These are phyloP conservation scores for Autographa pulchrina DNA, from an alignment of 2,888 invertebrate genomes.

Conservation along the genomic window DNA sequence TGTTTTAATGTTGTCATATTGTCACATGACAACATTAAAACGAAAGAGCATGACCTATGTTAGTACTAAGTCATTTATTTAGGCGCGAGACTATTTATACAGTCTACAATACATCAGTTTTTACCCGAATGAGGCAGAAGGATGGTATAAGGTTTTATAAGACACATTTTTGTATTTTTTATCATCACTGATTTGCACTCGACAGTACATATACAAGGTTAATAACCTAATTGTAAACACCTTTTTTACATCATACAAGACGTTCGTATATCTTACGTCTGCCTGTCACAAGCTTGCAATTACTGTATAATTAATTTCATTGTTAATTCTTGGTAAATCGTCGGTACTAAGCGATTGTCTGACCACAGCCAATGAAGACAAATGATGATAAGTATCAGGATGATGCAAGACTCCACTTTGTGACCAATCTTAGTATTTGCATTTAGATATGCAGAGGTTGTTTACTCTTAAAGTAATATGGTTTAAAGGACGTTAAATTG, in stretches of 20 bases:
- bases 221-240: slow-evolving; percentile 53
- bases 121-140: not conserved
- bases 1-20: slow-evolving; percentile 13
- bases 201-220: slow-evolving; percentile 22
- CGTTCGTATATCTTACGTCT: slow-evolving; percentile 28
- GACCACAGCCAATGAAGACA: slow-evolving; percentile 59
- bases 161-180: not conserved
- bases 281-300: slow-evolving; percentile 37
- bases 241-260: slow-evolving; percentile 28
- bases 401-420: slow-evolving; percentile 51
- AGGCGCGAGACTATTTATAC: slow-evolving; percentile 20
- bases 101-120: not conserved
- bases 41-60: slow-evolving; percentile 27
- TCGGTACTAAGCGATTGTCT: slow-evolving; percentile 45
- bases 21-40: slow-evolving; percentile 30
- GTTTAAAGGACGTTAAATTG: slow-evolving; percentile 4
- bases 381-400: slow-evolving; percentile 55
- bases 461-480: slow-evolving; percentile 1
- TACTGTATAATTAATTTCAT: slow-evolving; percentile 39
- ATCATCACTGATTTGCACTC: not conserved
- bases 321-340: slow-evolving; percentile 49
- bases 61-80: slow-evolving; percentile 29
- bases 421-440: slow-evolving; percentile 25
- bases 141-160: not conserved
- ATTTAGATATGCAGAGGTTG: slow-evolving; percentile 4